Conservation (phyloP, 1,140 invertebrate species). For the Drosophila lacteicornis region DNA sequence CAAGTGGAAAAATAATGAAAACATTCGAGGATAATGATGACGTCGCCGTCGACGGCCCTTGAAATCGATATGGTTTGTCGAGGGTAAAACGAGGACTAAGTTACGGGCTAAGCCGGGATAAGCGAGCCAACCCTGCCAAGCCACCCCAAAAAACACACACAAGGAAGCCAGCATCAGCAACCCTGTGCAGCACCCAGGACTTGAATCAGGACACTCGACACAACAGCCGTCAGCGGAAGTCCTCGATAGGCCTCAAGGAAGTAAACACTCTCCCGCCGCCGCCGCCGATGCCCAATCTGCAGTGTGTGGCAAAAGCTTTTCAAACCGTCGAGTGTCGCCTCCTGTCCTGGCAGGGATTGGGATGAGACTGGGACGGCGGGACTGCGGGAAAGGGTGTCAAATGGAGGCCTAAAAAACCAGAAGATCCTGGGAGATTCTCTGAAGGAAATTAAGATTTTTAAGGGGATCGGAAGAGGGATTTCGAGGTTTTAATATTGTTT, state of each 20-base stretch:
- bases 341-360: not conserved
- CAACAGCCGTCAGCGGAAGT: conserved; percentile 62
- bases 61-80: conserved; percentile 60
- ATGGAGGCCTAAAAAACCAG: too few relatives aligned
- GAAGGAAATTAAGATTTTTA: not conserved
- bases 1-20: conserved; percentile 85
- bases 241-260: conserved; percentile 78
- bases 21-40: conserved; percentile 82
- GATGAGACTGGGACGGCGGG: not conserved
- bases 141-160: conserved; percentile 28
- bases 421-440: too few relatives aligned
- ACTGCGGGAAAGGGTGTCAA: not conserved
- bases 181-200: conserved; percentile 26
- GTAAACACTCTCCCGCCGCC: conserved; percentile 65
- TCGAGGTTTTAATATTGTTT: too few relatives aligned
- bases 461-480: not conserved
- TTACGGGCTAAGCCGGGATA: conserved; percentile 69
- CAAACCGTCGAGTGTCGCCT: conserved; percentile 6
- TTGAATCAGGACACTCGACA: conserved; percentile 30
- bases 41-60: conserved; percentile 51
- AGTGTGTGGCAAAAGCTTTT: conserved; percentile 55
- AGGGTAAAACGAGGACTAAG: conserved; percentile 32
- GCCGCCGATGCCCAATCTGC: conserved; percentile 34
- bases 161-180: conserved; percentile 4
- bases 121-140: conserved; percentile 29